Base-by-base conservation (phyloP, 2,113 vertebrate species). In the Stegostoma tigrinum region DNA sequence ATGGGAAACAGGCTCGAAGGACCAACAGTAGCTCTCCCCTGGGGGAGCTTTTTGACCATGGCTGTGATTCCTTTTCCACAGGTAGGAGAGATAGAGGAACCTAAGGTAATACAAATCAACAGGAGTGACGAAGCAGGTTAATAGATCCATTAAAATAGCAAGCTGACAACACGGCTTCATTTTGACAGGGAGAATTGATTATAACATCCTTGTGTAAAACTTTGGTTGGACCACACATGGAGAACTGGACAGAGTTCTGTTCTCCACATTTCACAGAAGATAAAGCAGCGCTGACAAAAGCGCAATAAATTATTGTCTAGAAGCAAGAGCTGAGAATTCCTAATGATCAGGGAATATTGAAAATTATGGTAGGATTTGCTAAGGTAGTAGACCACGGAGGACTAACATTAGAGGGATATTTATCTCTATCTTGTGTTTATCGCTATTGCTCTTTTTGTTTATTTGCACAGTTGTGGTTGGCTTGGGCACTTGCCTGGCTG, bases 41-140 rank as follows among this genome's bases (percentile, higher is more conserved):
- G 0, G 99, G 99, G 38, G 99, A 99, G 96, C 98, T 99, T 95
- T 99, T 99, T 96, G 99, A 99, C 97, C 99, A 99, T 96, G 99
- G 99, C 96, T 99, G 99, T 55, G 99, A 99, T 96, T 99, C 99
- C 15, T 97, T 99, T 97, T 99, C 99, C 89, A 99, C 98, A 98
- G 99, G 99, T 99, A 97, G 96, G 52, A 95, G 67, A 24, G 85
- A 34, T 34, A 75, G 72, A 91, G 55, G 14, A 34, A 34, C 3
- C 75, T 80, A 14, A 48, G 19, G 55, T 0, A 10, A 14, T n/a
- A 38, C 0, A 38, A 15, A 38, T 80, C 75, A 80, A 14, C 34
- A n/a, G 15, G n/a, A 2, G 75, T 38, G 0, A 27, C 34, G 24
- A 30, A 4, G 8, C 70, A 72, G 70, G 24, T 72, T 27, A 72